Percentiles rank a stretch among this genome's conserved stretches.
Conservation (phyloP, 1,140 invertebrate species). For the Leucophenga varia region DNA sequence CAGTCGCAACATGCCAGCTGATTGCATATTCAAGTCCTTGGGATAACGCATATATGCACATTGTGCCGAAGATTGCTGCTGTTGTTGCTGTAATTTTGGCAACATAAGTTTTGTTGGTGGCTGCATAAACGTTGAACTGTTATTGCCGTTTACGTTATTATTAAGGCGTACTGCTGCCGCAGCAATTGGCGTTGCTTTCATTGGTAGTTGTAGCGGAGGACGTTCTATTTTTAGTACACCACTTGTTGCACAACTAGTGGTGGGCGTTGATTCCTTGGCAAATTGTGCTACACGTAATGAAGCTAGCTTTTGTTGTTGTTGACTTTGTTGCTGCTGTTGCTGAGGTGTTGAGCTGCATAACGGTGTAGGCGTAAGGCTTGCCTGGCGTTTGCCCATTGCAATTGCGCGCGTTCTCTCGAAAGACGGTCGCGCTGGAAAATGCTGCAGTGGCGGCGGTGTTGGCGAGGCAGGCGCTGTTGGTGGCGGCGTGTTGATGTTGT, state of each 20-base stretch:
- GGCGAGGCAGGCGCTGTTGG: constrained; percentile 39
- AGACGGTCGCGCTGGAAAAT: too few relatives aligned
- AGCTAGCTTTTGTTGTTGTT: constrained; percentile 12
- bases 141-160: constrained; percentile 20
- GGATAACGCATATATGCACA: constrained; percentile 22
- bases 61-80: too few relatives aligned
- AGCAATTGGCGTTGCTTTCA: constrained; percentile 9
- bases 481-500: constrained; percentile 28
- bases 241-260: constrained; percentile 17
- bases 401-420: too few relatives aligned
- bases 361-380: too few relatives aligned
- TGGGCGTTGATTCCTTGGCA: constrained; percentile 13
- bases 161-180: background rate
- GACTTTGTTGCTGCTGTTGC: background rate
- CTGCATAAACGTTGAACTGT: constrained; percentile 36
- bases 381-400: too few relatives aligned
- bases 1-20: constrained; percentile 15
- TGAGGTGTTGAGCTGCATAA: constrained; percentile 8
- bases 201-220: constrained; percentile 16
- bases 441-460: constrained; percentile 25
- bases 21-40: constrained; percentile 19
- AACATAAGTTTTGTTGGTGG: constrained; percentile 36
- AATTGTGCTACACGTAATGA: constrained; percentile 33
- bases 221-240: constrained; percentile 33
- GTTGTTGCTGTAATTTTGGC: constrained; percentile 22